Conservation (phyloP, 2,888 invertebrate species). For the Bembecia ichneumoniformis region DNA sequence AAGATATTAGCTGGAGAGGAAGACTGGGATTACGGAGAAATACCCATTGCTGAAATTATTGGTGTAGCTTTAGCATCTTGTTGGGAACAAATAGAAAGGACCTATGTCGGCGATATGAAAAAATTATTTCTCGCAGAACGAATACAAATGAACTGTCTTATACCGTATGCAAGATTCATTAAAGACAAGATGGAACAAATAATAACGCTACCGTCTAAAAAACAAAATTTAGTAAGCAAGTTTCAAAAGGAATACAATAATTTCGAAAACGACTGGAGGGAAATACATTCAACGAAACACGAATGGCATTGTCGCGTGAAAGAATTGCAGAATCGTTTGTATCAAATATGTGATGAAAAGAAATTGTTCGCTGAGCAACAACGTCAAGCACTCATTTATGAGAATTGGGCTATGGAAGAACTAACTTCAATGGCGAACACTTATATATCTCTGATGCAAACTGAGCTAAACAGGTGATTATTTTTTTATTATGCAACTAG, state of each 20-base stretch:
- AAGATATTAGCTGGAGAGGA: constrained; percentile 51
- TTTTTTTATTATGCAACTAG: constrained; percentile 23
- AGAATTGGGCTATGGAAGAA: constrained; percentile 73
- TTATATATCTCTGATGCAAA: constrained; percentile 70
- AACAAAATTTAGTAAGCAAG: constrained; percentile 66
- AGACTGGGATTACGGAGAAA: constrained; percentile 58
- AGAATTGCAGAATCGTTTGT: constrained; percentile 63
- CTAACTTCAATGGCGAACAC: constrained; percentile 67
- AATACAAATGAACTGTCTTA: constrained; percentile 61
- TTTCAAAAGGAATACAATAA: constrained; percentile 75
- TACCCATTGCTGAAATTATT: constrained; percentile 43
- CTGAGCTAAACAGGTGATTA: constrained; percentile 74
- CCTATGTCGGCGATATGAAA: constrained; percentile 66
- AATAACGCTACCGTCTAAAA: constrained; percentile 69
- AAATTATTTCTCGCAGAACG: constrained; percentile 73
- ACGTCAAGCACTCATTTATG: constrained; percentile 58
- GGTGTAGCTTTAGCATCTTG: constrained; percentile 52
- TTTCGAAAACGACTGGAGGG: constrained; percentile 72
- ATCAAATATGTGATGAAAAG: constrained; percentile 70
- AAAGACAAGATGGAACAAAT: constrained; percentile 68
- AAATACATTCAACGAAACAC: constrained; percentile 70
- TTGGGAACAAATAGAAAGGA: constrained; percentile 66
- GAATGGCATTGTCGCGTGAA: constrained; percentile 74
- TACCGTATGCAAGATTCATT: constrained; percentile 71
- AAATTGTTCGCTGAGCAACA: constrained; percentile 69